These are phyloP conservation scores for Drosophila recens DNA, from an alignment of 2,888 invertebrate species.

Conservation along the genomic window DNA sequence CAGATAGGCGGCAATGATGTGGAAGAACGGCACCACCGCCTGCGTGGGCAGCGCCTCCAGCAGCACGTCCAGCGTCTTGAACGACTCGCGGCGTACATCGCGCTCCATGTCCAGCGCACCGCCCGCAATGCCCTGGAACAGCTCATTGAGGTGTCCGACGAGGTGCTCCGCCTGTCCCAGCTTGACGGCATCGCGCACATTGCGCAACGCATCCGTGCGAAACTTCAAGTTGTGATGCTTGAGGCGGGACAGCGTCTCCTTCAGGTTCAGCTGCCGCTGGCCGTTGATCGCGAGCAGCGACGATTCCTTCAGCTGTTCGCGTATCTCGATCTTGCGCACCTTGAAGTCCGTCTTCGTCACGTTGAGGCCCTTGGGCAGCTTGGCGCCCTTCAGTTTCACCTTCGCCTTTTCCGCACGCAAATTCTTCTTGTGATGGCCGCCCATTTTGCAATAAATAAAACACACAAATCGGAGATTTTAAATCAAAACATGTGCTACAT, in stretches of 20 bases:
- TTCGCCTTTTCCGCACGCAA: slow-evolving; percentile 94
- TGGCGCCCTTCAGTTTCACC: slow-evolving; percentile 93
- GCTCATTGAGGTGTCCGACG: slow-evolving; percentile 85
- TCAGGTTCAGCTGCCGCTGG: slow-evolving; percentile 70
- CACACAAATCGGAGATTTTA: not conserved
- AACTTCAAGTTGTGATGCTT: slow-evolving; percentile 85
- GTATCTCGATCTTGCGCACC: slow-evolving; percentile 93
- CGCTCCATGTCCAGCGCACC: slow-evolving; percentile 91
- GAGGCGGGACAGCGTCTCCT: slow-evolving; percentile 86
- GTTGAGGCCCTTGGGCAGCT: slow-evolving; percentile 94
- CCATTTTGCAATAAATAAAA: slow-evolving; percentile 66
- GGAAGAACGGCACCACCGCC: slow-evolving; percentile 88
- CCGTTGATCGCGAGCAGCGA: slow-evolving; percentile 17
- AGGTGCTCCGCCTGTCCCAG: slow-evolving; percentile 86
- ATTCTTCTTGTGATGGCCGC: slow-evolving; percentile 89
- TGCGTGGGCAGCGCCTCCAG: slow-evolving; percentile 65
- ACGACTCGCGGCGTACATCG: slow-evolving; percentile 86
- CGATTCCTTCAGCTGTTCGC: slow-evolving; percentile 87
- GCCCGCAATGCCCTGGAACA: slow-evolving; percentile 89
- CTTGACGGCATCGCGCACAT: slow-evolving; percentile 84
- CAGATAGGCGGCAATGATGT: slow-evolving; percentile 91
- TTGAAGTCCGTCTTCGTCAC: slow-evolving; percentile 95
- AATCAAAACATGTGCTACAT: slow-evolving; percentile 46
- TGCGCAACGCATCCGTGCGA: slow-evolving; percentile 81
- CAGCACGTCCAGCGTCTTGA: slow-evolving; percentile 85